Evolutionary conservation across 2,113 vertebrate genomes (phyloP).

Genomic region (Phyllostomus discolor): DNA sequence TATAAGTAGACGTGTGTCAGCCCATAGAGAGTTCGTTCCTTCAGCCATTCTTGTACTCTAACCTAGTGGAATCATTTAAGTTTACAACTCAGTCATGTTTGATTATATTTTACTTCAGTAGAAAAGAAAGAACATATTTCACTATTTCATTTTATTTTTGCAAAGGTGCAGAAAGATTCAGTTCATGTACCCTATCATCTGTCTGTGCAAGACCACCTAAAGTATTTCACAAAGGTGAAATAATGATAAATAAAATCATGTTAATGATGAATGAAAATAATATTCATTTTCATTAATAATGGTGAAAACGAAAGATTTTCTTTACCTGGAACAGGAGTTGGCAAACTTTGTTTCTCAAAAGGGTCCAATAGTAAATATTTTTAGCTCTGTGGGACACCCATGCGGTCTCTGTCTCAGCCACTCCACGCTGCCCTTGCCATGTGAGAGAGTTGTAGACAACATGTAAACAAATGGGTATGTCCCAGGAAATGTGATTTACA

Average conservation of each 20-base stretch:
- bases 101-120: not conserved
- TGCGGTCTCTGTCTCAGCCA: not conserved
- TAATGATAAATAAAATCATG: no score
- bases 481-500: not conserved
- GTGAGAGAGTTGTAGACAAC: not conserved
- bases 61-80: not conserved
- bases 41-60: not conserved
- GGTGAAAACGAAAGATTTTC: not conserved
- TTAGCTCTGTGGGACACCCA: not conserved
- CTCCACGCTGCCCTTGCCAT: not conserved
- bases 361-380: not conserved
- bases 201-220: not conserved
- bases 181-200: not conserved
- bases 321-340: not conserved
- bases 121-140: not conserved
- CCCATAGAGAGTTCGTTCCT: not conserved
- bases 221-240: not conserved
- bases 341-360: not conserved
- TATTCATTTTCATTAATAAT: not conserved
- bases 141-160: not conserved
- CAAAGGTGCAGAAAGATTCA: not conserved
- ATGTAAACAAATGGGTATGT: not conserved
- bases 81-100: not conserved
- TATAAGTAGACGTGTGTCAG: not conserved
- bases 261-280: no score